A percentile compares a stretch with the other conserved stretches of the same genome.
Conservation (phyloP, 2,113 vertebrate genomes). For the Panthera tigris region DNA sequence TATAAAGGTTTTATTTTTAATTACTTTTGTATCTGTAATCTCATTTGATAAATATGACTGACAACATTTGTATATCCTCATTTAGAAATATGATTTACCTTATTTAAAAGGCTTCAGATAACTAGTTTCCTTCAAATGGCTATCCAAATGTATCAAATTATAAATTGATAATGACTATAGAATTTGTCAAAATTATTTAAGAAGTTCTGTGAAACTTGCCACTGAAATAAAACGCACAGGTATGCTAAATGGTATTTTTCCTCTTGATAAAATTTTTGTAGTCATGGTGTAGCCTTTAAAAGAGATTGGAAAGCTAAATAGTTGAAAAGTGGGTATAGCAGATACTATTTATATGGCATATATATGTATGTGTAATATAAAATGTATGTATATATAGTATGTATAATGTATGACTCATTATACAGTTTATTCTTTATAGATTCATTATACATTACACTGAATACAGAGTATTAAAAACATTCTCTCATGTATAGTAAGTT, state of each 20-base stretch:
- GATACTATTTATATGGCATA: constrained; percentile 44
- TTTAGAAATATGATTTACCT: constrained; percentile 58
- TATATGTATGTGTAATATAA: constrained; percentile 20
- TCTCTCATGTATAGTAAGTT: constrained; percentile 39
- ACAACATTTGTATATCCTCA: constrained; percentile 39
- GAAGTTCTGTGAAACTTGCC: constrained; percentile 39
- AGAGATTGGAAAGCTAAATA: constrained; percentile 39
- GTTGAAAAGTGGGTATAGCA: constrained; percentile 1
- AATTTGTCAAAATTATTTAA: constrained; percentile 47
- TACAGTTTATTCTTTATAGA: constrained; percentile 54
- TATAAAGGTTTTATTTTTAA: constrained; percentile 57
- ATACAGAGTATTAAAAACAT: constrained; percentile 7
- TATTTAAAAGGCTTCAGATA: constrained; percentile 56
- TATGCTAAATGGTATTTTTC: constrained; percentile 52
- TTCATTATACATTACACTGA: constrained; percentile 36
- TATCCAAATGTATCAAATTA: constrained; percentile 23
- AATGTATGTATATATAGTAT: neutral
- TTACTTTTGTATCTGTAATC: constrained; percentile 12
- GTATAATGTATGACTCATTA: constrained; percentile 29
- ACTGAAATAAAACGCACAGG: constrained; percentile 46
- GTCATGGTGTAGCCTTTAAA: constrained; percentile 19
- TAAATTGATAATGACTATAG: constrained; percentile 45
- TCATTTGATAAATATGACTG: constrained; percentile 54
- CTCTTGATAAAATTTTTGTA: constrained; percentile 53
- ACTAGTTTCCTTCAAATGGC: constrained; percentile 45